A percentile compares a stretch with the other conserved stretches of the same genome.
Evolutionary conservation across 2,797 vertebrate species (phyloP).

Genomic region (Siniperca obscura): DNA sequence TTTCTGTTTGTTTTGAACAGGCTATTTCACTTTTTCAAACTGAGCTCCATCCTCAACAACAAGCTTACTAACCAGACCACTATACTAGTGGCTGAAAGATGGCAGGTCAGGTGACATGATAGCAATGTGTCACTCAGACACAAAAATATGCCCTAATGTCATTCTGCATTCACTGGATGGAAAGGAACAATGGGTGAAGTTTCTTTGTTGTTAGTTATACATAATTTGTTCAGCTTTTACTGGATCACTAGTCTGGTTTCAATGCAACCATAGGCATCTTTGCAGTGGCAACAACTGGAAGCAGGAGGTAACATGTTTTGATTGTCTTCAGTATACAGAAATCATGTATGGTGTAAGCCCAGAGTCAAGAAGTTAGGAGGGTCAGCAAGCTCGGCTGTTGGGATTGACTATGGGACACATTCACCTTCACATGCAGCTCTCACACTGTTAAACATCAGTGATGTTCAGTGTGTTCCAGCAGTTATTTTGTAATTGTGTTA

Average conservation of each 20-base stretch:
- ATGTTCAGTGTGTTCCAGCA: slow-evolving; percentile 11
- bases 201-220: too few relatives aligned
- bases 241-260: neutral
- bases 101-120: neutral
- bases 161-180: neutral
- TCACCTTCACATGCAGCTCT: neutral
- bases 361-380: rapidly evolving
- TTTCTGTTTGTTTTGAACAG: neutral
- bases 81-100: neutral
- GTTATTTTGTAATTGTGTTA: slow-evolving; percentile 17
- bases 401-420: neutral
- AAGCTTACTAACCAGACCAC: neutral
- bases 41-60: neutral
- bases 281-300: neutral
- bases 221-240: neutral
- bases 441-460: slow-evolving; percentile 4
- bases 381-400: neutral
- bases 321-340: neutral
- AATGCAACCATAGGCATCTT: neutral
- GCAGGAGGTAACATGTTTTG: neutral
- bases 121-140: neutral
- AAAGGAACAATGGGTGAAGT: neutral
- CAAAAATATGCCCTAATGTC: neutral
- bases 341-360: neutral
- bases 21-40: neutral